These are phyloP conservation scores for Lamellibrachia columna DNA, from an alignment of 2,888 invertebrate genomes.

Conservation along the genomic window DNA sequence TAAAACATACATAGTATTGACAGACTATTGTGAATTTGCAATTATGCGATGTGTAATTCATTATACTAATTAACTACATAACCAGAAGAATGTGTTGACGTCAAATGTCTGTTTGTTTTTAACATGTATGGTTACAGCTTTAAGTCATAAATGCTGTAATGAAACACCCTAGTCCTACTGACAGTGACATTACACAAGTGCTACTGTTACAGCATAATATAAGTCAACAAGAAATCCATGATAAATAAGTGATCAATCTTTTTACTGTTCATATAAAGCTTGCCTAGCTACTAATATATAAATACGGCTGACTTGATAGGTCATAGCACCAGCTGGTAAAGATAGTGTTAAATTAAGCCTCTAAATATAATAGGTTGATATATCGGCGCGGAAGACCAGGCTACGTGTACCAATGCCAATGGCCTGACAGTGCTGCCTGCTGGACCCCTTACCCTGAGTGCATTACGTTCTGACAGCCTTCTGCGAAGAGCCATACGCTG, in stretches of 20 bases:
- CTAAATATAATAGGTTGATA: not conserved
- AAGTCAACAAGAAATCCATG: not conserved
- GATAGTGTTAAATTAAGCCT: not conserved
- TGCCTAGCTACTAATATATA: not conserved
- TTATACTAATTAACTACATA: no score
- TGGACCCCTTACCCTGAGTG: not conserved
- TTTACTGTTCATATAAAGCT: not conserved
- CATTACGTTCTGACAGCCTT: not conserved
- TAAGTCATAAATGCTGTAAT: not conserved
- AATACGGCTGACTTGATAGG: not conserved
- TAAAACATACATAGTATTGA: no score
- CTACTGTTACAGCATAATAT: not conserved
- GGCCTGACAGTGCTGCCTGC: not conserved
- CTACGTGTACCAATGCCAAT: not conserved
- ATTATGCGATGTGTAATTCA: no score
- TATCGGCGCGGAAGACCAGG: not conserved
- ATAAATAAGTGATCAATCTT: constrained; percentile 10
- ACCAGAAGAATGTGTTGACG: not conserved
- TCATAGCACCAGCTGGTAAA: not conserved
- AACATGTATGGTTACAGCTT: not conserved
- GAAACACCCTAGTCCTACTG: not conserved
- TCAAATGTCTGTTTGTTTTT: not conserved
- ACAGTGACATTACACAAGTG: not conserved
- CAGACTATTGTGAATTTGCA: no score
- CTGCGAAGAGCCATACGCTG: not conserved